Evolutionary conservation across 2,113 vertebrate species (phyloP).

Genomic region (Actenoides hombroni): DNA sequence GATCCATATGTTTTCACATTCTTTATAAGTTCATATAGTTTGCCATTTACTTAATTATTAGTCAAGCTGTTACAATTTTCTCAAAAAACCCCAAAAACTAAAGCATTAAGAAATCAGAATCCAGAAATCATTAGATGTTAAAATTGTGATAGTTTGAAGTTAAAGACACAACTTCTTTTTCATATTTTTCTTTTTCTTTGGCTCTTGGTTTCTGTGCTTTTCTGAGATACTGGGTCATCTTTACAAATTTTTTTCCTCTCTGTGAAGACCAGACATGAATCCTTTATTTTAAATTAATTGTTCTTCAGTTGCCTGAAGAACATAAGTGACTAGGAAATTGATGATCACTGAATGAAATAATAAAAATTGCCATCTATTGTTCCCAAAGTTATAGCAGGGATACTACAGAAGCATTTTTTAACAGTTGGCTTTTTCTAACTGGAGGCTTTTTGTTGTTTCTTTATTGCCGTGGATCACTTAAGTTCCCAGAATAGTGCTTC

Average conservation of each 20-base stretch:
- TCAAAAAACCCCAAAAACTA: neutral
- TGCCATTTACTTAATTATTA: neutral
- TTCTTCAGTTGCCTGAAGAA: neutral
- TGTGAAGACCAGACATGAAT: neutral
- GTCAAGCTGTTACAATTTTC: neutral
- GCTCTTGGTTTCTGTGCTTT: neutral
- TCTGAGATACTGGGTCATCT: neutral
- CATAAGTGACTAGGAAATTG: accelerated
- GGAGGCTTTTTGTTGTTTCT: neutral
- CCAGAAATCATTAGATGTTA: neutral
- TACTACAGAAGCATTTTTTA: neutral
- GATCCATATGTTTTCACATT: neutral
- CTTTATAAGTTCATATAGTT: neutral
- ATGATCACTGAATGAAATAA: neutral
- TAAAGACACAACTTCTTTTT: neutral
- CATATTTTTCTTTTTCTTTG: neutral
- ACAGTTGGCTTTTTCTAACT: neutral
- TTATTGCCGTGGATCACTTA: neutral
- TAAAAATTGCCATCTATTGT: neutral
- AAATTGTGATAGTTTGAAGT: neutral
- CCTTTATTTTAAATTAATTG: neutral
- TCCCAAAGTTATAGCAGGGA: neutral
- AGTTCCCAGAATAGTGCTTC: neutral
- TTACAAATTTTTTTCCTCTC: neutral
- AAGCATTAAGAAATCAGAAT: neutral